Evolutionary conservation across 2,888 invertebrate species (phyloP).

Genomic region (Scaptomyza cyrtandrae): DNA sequence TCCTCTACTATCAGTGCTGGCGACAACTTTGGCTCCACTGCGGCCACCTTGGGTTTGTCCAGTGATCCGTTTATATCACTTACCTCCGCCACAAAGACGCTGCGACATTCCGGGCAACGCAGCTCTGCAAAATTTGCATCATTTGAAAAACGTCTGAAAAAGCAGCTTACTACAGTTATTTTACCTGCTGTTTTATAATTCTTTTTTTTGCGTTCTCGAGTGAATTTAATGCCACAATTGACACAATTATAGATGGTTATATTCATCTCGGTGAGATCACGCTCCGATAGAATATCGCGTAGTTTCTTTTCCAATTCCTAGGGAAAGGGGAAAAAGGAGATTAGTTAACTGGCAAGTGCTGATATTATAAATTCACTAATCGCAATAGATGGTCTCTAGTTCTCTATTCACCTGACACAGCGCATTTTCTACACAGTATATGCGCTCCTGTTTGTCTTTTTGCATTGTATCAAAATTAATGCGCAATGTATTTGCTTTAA

Average conservation of each 20-base stretch:
- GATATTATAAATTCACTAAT: no score
- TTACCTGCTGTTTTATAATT: slow-evolving; percentile 67
- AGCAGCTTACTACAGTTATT: neutral
- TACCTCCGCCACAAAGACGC: slow-evolving; percentile 86
- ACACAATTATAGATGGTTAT: slow-evolving; percentile 86
- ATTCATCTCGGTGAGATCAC: slow-evolving; percentile 85
- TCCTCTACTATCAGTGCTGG: slow-evolving; percentile 78
- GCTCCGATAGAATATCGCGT: slow-evolving; percentile 84
- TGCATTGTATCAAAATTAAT: slow-evolving; percentile 88
- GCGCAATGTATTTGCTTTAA: slow-evolving; percentile 85
- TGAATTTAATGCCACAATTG: slow-evolving; percentile 88
- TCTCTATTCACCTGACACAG: slow-evolving; percentile 85
- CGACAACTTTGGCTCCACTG: slow-evolving; percentile 59
- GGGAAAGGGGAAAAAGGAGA: neutral
- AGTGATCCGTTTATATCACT: slow-evolving; percentile 71
- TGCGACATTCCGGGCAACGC: slow-evolving; percentile 87
- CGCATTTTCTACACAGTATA: slow-evolving; percentile 86
- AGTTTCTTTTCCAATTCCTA: slow-evolving; percentile 85
- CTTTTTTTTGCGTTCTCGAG: slow-evolving; percentile 84
- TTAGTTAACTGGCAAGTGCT: no score
- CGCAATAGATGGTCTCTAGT: neutral
- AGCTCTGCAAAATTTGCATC: slow-evolving; percentile 66
- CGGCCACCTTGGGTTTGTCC: slow-evolving; percentile 48
- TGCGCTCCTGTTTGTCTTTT: slow-evolving; percentile 86
- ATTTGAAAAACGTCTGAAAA: neutral